A percentile compares a stretch with the other conserved stretches of the same genome.
These are phyloP conservation scores for Fregata magnificens DNA, from an alignment of 2,113 vertebrate species.

Conservation along the genomic window DNA sequence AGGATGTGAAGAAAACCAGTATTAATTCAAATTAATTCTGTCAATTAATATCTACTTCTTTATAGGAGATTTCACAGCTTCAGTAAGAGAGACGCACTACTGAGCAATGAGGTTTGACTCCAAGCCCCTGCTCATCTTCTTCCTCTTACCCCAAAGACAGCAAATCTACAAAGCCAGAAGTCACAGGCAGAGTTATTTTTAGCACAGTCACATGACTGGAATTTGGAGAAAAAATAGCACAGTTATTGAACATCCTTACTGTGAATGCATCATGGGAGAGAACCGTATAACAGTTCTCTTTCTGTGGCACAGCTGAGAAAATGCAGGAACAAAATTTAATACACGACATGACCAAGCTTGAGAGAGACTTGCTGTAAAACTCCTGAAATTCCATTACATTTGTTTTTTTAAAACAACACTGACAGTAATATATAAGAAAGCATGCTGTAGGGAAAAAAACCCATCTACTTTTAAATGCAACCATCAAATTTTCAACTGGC, in stretches of 20 bases:
- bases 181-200: slow-evolving; percentile 37
- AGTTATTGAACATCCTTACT: slow-evolving; percentile 35
- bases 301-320: background rate
- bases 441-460: background rate
- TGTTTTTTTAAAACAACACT: background rate
- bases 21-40: background rate
- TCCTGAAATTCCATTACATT: background rate
- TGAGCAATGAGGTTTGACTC: background rate
- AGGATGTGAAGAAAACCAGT: background rate
- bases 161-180: slow-evolving; percentile 9
- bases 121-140: background rate
- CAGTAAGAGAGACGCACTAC: background rate
- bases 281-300: background rate
- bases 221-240: slow-evolving; percentile 26
- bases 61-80: background rate
- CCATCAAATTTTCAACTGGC: background rate
- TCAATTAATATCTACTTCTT: background rate
- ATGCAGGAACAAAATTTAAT: slow-evolving; percentile 4
- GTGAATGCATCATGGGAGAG: background rate
- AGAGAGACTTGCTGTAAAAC: background rate
- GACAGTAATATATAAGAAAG: background rate
- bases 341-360: background rate
- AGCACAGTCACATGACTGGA: slow-evolving; percentile 17
- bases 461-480: background rate
- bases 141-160: background rate